These are phyloP conservation scores for Troglohyphantes excavatus DNA, from an alignment of 2,888 invertebrate genomes.

Conservation along the genomic window DNA sequence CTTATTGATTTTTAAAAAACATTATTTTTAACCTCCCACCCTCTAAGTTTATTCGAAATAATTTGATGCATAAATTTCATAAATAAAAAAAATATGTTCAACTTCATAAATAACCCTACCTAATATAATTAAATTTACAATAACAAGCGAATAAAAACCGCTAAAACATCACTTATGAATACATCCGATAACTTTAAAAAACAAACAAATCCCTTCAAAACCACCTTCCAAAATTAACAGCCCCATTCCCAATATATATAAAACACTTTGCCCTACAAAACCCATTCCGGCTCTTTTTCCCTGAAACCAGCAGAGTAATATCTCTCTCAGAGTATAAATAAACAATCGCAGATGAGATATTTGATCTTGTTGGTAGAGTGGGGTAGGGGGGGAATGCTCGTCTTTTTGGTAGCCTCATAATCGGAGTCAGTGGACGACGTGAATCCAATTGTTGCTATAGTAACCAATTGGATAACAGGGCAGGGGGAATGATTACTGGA, in stretches of 20 bases:
- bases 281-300: background rate
- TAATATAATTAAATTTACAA: too few relatives aligned
- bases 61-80: too few relatives aligned
- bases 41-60: too few relatives aligned
- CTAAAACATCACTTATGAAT: too few relatives aligned
- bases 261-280: slow-evolving; percentile 6
- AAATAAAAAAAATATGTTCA: too few relatives aligned
- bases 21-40: too few relatives aligned
- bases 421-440: slow-evolving; percentile 34
- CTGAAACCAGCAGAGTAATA: background rate
- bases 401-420: slow-evolving; percentile 23
- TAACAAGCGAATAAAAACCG: too few relatives aligned
- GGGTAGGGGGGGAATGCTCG: background rate
- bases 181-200: too few relatives aligned
- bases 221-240: background rate
- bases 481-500: background rate
- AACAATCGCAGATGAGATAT: background rate
- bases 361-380: slow-evolving; percentile 1
- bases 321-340: slow-evolving; percentile 13
- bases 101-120: too few relatives aligned
- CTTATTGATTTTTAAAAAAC: too few relatives aligned
- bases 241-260: background rate
- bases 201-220: background rate
- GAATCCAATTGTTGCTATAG: slow-evolving; percentile 71
- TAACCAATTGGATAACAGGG: slow-evolving; percentile 40